Evolutionary conservation across 1,140 invertebrate species (phyloP), one percentile per base, ranked within the genome.

Genomic region (Calliphora vicina): DNA sequence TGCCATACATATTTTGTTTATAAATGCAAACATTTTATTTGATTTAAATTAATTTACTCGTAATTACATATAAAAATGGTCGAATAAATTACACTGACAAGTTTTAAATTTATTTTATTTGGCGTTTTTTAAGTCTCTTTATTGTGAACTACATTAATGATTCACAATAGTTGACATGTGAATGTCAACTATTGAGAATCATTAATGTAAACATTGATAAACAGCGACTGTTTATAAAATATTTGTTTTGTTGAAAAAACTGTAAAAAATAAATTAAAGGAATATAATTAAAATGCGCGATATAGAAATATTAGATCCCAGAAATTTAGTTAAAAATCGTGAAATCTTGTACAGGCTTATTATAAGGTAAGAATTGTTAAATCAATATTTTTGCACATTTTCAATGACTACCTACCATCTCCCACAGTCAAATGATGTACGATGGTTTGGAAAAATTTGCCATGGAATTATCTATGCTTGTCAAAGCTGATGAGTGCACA

Each of bases 401-500:
- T n/a, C 6, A 45, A 80, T 13, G 25, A 81, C 25, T 45, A 17
- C n/a, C 23, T 73, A 13, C 26, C 8, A 10, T 61, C 43, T 82
- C 78, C 35, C 74, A 5, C 91, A 99, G 98, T 87, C 97, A 97
- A 90, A 89, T 97, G 15, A 96, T 95, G 88, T 97, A 97, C 86
- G 98, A 99, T 94, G 98, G 98, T 8, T 95, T 98, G 91, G 96
- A 98, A 91, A 94, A 95, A 27, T 91, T 99, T 42, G 98, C 98
- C 0, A 94, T 97, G 0, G 96, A 94, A 81, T 91, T 99, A 61
- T 94, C 96, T 2, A 94, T 94, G 82, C 90, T 95, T 26, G 94
- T 97, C 0, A 96, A 98, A 90, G 94, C 97, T 0, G 96, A 98
- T 86, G 96, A 97, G 81, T 99, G 98, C 90, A 97, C 98, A 13